phyloP scores from a whole-genome alignment of 2,113 vertebrate genomes.

The Pica pica region DNA sequence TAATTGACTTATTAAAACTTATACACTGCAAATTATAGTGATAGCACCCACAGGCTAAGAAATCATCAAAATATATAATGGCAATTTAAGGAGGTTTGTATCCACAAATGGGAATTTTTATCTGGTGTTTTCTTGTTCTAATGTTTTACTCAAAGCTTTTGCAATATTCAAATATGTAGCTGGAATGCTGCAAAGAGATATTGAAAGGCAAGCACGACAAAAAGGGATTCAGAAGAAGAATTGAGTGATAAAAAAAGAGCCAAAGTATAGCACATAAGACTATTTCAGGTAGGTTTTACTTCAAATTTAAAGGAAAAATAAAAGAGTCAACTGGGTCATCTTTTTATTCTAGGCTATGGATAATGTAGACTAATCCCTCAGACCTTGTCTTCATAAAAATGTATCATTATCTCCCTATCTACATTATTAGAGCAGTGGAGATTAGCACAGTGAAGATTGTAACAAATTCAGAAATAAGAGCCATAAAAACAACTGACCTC shows the following conservation, averaged over 20 bases:
- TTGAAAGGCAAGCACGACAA: not conserved
- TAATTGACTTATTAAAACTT: slow-evolving; percentile 82
- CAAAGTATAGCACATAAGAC: not conserved
- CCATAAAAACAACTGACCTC: not conserved
- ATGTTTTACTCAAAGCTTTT: slow-evolving; percentile 58
- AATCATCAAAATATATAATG: slow-evolving; percentile 77
- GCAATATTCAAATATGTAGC: slow-evolving; percentile 30
- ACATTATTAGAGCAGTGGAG: not conserved
- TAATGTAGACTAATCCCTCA: not conserved
- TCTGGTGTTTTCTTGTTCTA: slow-evolving; percentile 57
- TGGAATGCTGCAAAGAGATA: slow-evolving; percentile 19
- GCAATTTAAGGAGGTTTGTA: slow-evolving; percentile 70
- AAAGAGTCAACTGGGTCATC: not conserved
- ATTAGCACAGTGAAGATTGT: not conserved
- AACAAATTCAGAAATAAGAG: not conserved
- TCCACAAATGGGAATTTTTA: slow-evolving; percentile 70
- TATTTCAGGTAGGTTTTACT: not conserved
- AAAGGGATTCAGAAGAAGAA: not conserved
- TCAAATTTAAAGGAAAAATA: not conserved
- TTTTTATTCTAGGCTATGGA: not conserved
- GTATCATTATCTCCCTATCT: not conserved
- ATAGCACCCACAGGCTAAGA: slow-evolving; percentile 75
- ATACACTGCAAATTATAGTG: slow-evolving; percentile 71
- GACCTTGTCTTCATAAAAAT: not conserved
- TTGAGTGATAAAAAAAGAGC: not conserved